Evolutionary conservation across 2,888 invertebrate species (phyloP).

Genomic region (Heliconius ismenius): DNA sequence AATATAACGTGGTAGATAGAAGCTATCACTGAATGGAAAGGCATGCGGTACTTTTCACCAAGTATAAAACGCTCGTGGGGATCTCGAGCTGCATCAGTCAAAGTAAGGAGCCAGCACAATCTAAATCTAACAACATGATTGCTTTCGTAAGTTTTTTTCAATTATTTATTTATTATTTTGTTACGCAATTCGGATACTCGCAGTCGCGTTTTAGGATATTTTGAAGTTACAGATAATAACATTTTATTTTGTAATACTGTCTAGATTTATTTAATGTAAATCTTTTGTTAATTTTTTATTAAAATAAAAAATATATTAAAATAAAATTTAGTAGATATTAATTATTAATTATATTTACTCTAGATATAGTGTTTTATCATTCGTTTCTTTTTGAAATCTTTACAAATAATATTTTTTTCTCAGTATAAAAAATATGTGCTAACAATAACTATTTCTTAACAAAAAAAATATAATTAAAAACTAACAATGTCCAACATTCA

Average conservation of each 20-base stretch:
- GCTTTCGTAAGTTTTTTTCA: constrained; percentile 71
- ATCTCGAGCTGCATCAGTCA: constrained; percentile 69
- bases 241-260: background rate
- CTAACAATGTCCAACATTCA: constrained; percentile 5
- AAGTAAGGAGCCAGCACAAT: constrained; percentile 63
- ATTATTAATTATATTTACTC: too few relatives aligned
- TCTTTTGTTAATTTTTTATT: background rate
- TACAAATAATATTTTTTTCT: background rate
- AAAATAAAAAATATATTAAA: too few relatives aligned
- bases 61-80: constrained; percentile 75
- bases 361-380: background rate
- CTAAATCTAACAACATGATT: constrained; percentile 76
- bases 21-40: constrained; percentile 79
- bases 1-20: constrained; percentile 50
- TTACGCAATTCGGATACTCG: constrained; percentile 32
- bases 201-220: background rate
- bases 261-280: background rate
- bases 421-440: background rate
- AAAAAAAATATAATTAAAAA: background rate
- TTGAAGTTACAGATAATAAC: constrained; percentile 8
- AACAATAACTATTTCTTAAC: background rate
- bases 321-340: too few relatives aligned
- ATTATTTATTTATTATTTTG: constrained; percentile 19
- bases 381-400: too few relatives aligned
- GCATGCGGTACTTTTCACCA: constrained; percentile 72